These are phyloP conservation scores for Apotomis turbidana DNA, from an alignment of 2,888 invertebrate genomes.

Conservation along the genomic window DNA sequence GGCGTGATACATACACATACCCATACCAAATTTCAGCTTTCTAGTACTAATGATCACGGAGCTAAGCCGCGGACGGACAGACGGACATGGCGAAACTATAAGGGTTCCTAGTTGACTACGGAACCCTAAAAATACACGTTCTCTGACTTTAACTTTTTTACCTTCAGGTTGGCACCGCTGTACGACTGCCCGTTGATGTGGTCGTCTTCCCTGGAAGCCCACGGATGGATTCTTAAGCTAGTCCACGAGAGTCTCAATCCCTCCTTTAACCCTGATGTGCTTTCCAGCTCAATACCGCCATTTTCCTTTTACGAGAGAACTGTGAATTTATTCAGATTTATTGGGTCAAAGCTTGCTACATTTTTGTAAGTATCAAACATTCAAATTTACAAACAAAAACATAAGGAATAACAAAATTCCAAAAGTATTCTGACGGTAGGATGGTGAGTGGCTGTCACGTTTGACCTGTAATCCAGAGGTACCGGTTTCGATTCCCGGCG, in stretches of 20 bases:
- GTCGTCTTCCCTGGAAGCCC: slow-evolving; percentile 39
- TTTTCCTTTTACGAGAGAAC: slow-evolving; percentile 32
- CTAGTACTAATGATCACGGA: no score
- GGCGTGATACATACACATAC: no score
- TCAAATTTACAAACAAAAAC: neutral
- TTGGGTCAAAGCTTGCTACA: neutral
- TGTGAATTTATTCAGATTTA: slow-evolving; percentile 9
- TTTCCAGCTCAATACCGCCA: slow-evolving; percentile 19
- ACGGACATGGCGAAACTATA: no score
- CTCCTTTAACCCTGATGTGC: slow-evolving; percentile 32
- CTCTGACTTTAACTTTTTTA: neutral
- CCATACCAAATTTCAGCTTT: no score
- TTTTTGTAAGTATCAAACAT: slow-evolving; percentile 17
- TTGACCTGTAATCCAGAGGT: no score
- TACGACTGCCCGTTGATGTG: slow-evolving; percentile 39
- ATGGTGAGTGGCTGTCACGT: no score
- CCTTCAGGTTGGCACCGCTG: neutral
- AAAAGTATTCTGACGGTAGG: no score
- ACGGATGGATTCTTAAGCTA: slow-evolving; percentile 28
- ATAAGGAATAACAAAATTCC: no score
- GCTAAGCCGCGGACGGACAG: no score
- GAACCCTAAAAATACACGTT: no score
- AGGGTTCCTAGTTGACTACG: no score
- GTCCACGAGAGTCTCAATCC: slow-evolving; percentile 40
- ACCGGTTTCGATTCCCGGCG: no score